Evolutionary conservation across 2,797 vertebrate genomes (phyloP), one percentile per base, ranked within the genome.

Genomic region (Florisuga fusca): DNA sequence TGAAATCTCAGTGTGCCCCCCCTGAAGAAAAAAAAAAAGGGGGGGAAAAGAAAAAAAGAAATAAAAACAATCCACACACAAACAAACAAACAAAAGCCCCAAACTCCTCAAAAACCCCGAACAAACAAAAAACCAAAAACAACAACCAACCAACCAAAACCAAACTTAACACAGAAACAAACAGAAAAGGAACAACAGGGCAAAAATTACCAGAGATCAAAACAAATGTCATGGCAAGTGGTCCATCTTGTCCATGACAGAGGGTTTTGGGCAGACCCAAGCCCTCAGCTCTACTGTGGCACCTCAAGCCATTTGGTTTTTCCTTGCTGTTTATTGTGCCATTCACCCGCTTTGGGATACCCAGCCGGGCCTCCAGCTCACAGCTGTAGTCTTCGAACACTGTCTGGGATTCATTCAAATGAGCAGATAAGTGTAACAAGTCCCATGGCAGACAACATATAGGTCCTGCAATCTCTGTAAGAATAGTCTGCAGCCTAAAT

Each of bases 391-490:
- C 81, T 80, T 90, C 61, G 91, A 88, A 66, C 4, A 0, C 68
- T 48, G 58, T 84, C 82, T 95, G 38, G 79, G 76, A 91, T 75
- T 91, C 82, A 91, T 92, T 93, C 82, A 86, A 88, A 89, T 86
- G 59, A 88, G 73, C 51, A 89, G 31, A n/a, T 43, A 46, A 76
- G 18, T 46, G 23, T 69, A 82, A 20, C 5, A 68, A 87, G 58
- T 85, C 75, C 79, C 62, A n/a, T 21, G 78, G 82, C 53, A 84
- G 48, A 34, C 68, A 46, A 58, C 34, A 2, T 72, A 36, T 77
- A 75, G 54, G 43, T 84, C 59, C 51, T 86, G 16, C 53, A 11
- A 46, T 78, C 73, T 83, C 76, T 73, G 46, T 68, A 75, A 81
- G 53, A 92, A 54, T 27, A 84, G 68, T 77, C 58, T 78, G 55